Evolutionary conservation across 2,797 vertebrate genomes (phyloP).

Genomic region (Diceros bicornis): DNA sequence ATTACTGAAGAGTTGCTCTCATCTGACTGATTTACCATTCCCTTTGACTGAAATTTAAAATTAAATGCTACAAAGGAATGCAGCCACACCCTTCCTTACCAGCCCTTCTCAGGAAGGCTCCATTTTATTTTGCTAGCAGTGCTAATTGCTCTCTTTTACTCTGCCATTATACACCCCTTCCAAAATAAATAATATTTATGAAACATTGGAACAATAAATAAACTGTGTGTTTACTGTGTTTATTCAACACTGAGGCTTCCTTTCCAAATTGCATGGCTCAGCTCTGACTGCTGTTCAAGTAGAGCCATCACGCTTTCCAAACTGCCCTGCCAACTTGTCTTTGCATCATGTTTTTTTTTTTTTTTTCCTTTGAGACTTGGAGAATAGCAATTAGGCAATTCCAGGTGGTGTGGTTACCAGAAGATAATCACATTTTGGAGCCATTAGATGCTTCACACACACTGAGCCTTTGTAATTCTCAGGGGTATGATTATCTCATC

Average conservation of each 20-base stretch:
- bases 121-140: slow-evolving; percentile 26
- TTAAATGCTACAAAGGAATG: not conserved
- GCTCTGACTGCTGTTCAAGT: slow-evolving; percentile 70
- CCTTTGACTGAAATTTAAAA: not conserved
- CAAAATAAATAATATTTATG: slow-evolving; percentile 81
- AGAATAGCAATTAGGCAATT: slow-evolving; percentile 76
- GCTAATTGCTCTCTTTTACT: slow-evolving; percentile 62
- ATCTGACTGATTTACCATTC: not conserved
- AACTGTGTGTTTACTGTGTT: slow-evolving; percentile 75
- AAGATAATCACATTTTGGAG: slow-evolving; percentile 78
- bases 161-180: slow-evolving; percentile 61
- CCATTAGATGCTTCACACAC: slow-evolving; percentile 52
- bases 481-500: slow-evolving; percentile 70
- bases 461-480: slow-evolving; percentile 67
- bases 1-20: not conserved
- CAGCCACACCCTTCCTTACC: not conserved
- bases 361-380: slow-evolving; percentile 62
- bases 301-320: slow-evolving; percentile 70
- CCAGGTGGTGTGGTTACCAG: slow-evolving; percentile 81
- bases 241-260: slow-evolving; percentile 70
- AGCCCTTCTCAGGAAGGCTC: not conserved
- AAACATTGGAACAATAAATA: slow-evolving; percentile 68
- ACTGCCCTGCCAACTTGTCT: slow-evolving; percentile 54
- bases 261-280: slow-evolving; percentile 76
- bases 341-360: slow-evolving; percentile 67